Evolutionary conservation across 2,888 invertebrate genomes (phyloP), one percentile per base, ranked within the genome.

Genomic region (Dorcus hopei): DNA sequence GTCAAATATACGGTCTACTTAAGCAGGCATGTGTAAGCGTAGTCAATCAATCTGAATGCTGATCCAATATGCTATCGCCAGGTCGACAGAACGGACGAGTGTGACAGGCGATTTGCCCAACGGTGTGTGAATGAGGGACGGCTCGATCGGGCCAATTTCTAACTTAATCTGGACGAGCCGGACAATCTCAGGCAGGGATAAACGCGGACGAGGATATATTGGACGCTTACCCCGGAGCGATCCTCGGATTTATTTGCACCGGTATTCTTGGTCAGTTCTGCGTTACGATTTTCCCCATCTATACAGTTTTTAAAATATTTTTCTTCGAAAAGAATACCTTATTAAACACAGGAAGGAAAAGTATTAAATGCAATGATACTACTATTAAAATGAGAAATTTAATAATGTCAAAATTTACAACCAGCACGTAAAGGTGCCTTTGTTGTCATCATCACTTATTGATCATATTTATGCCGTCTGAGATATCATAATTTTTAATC

Each of bases 101-200:
- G 72, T 73, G 74, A 73, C 74, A 73, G 72, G 71, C 73, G 74
- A 77, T 77, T 76, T 77, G 77, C 69, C 66, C 71, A 78, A 71
- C 76, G 75, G 74, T 64, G 75, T 77, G 77, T 76, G 76, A 78
- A 77, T 77, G 78, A 78, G 74, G 72, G 73, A 78, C 76, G 74
- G 74, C 70, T 70, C 75, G 74, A 76, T 75, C 74, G 75, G 75
- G 75, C 76, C 77, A 76, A 77, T 77, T 77, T 74, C 76, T 74
- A 68, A 75, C 75, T 75, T 77, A 76, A 77, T 76, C 75, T 74
- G 70, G 70, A 74, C 74, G 72, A 58, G 61, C 65, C 52, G 74
- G 73, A 73, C 74, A 73, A 74, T 74, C 75, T 74, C 74, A 73
- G 74, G 66, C 70, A 70, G 69, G 72, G 69, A 69, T 69, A 69